Conservation (phyloP, 2,797 vertebrate species). For the Rallus crepitans region DNA sequence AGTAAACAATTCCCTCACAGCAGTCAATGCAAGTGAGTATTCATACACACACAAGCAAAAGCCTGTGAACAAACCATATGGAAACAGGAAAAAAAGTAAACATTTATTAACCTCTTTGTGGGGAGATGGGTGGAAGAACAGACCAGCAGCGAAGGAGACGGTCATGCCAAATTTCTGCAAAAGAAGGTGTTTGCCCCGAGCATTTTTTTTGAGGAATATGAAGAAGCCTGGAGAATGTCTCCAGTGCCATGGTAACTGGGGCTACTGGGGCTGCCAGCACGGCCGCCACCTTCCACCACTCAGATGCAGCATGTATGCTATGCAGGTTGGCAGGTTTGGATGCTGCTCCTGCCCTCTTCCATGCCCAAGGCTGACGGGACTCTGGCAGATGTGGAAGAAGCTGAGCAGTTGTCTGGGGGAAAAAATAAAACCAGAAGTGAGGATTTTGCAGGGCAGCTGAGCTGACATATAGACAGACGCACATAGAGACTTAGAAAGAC, state of each 20-base stretch:
- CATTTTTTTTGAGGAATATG: slow-evolving; percentile 27
- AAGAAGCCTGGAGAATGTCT: slow-evolving; percentile 55
- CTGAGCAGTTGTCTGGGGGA: neutral
- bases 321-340: neutral
- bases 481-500: neutral
- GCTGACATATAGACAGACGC: accelerated
- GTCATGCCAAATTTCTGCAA: slow-evolving; percentile 71
- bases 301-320: neutral
- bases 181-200: slow-evolving; percentile 69
- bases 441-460: neutral
- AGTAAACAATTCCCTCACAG: slow-evolving; percentile 83
- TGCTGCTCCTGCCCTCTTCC: neutral
- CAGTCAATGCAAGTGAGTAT: slow-evolving; percentile 80
- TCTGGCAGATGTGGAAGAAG: neutral
- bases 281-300: neutral
- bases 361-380: neutral
- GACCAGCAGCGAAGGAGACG: slow-evolving; percentile 73
- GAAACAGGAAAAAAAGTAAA: slow-evolving; percentile 74
- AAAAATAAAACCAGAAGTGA: neutral
- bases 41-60: slow-evolving; percentile 76
- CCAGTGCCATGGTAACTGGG: slow-evolving; percentile 63
- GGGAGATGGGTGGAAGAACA: slow-evolving; percentile 83
- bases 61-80: slow-evolving; percentile 85
- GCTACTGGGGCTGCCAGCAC: neutral
- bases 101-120: slow-evolving; percentile 87